Evolutionary conservation across 2,113 vertebrate species (phyloP), one percentile per base, ranked within the genome.

Genomic region (Labeo catla): DNA sequence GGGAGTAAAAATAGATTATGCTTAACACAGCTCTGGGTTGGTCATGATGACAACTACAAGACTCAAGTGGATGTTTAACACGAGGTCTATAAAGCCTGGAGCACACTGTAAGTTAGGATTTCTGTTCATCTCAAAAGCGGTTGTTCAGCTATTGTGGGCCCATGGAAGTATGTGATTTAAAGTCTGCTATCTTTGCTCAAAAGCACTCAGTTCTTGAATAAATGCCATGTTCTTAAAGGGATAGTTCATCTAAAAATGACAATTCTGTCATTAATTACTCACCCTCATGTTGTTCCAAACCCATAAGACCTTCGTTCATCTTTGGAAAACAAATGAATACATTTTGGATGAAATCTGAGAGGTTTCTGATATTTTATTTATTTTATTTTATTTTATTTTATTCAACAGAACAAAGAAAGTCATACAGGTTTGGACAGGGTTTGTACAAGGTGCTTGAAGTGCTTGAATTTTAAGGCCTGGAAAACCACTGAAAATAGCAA

Each of bases 21-120:
- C 34, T 43, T 7, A 80, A 34, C 10, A 8, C 54, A 43, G 76
- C 57, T 36, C 52, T 76, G 8, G 16, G 28, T 78, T 9, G 76
- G 5, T 39, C 76, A 78, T 6, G 28, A 39, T 57, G 50, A 57
- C 47, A 77, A 78, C 76, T 43, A 43, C 36, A 80, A 80, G 54
- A 45, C 36, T 43, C 36, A 61, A 78, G 23, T n/a, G 13, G 23
- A 77, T 57, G 28, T 57, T 78, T 78, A 78, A 78, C 43, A 49
- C 9, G 3, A 12, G 43, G 43, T 76, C n/a, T 76, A 23, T 76
- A 49, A 76, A 76, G 11, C 45, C 72, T 76, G 6, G 72, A 76
- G 6, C 28, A 34, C 12, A 45, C 45, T 49, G 11, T 49, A 21
- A 23, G 6, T 23, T n/a, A 45, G 68, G 16, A n/a, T 76, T 76